These are phyloP conservation scores for Trachelus tabidus DNA, from an alignment of 2,888 invertebrate genomes.

Conservation along the genomic window DNA sequence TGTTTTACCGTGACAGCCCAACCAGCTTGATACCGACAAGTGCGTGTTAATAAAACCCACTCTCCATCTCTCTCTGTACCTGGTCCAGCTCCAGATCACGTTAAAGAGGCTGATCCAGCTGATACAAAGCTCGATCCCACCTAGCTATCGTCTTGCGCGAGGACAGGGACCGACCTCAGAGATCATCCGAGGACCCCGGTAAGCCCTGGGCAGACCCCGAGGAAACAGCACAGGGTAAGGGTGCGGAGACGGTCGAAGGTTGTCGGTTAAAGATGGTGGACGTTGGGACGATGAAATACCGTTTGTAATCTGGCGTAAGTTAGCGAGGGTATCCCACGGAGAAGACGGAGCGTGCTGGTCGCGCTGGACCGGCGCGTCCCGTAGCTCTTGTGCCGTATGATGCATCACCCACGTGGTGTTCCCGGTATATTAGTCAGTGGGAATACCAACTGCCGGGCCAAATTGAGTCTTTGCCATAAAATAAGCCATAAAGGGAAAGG, in stretches of 20 bases:
- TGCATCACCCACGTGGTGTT: conserved; percentile 71
- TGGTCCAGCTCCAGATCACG: neutral
- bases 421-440: conserved; percentile 75
- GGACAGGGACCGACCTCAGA: neutral
- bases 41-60: conserved; percentile 25
- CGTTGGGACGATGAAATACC: conserved; percentile 43
- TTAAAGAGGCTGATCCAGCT: neutral
- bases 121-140: neutral
- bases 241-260: neutral
- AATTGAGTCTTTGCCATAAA: conserved; percentile 68
- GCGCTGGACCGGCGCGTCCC: conserved; percentile 49
- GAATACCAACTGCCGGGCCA: conserved; percentile 72
- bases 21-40: conserved; percentile 24
- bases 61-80: neutral
- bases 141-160: neutral
- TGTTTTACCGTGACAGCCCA: conserved; percentile 22
- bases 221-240: neutral
- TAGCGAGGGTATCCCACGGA: conserved; percentile 57
- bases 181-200: neutral
- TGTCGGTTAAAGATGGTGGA: neutral
- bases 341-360: conserved; percentile 49
- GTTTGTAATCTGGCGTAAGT: conserved; percentile 52
- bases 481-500: conserved; percentile 67
- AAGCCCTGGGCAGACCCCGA: neutral
- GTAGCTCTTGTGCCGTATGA: conserved; percentile 52